Evolutionary conservation across 2,888 invertebrate genomes (phyloP).

Genomic region (Cancer borealis): DNA sequence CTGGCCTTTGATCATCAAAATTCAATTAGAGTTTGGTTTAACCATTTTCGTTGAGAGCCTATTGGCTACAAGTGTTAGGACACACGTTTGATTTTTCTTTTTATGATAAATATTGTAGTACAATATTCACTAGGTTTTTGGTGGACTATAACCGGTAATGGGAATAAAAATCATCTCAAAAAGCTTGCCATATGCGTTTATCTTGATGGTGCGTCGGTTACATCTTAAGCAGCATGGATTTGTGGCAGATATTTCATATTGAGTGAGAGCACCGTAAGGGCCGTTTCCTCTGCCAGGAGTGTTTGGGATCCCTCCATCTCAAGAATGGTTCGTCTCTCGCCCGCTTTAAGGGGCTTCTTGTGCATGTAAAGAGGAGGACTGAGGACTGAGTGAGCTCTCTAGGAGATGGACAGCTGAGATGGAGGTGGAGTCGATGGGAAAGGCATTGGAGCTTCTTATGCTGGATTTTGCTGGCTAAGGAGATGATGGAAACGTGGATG

Average conservation of each 20-base stretch:
- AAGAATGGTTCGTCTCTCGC: not conserved
- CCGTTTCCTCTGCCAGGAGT: not conserved
- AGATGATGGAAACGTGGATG: conserved; percentile 57
- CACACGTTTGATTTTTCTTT: not conserved
- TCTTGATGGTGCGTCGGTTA: not conserved
- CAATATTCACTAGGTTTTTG: not conserved
- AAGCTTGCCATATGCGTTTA: not conserved
- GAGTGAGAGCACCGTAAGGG: not conserved
- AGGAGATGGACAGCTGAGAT: conserved; percentile 39
- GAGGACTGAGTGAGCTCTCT: conserved; percentile 33
- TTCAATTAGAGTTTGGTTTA: conserved; percentile 50
- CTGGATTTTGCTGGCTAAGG: conserved; percentile 42
- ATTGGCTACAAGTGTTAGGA: conserved; percentile 36
- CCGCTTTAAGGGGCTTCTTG: conserved; percentile 43
- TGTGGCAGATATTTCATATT: not conserved
- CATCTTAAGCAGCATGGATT: not conserved
- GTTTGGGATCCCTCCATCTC: conserved; percentile 37
- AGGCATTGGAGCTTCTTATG: conserved; percentile 46
- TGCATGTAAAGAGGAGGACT: conserved; percentile 44
- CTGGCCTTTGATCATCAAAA: conserved; percentile 47
- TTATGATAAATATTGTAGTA: not conserved
- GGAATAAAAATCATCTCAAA: not conserved
- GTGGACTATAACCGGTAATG: not conserved
- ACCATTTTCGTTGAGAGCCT: conserved; percentile 44
- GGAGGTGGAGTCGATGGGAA: conserved; percentile 51